Conservation (phyloP, 2,797 vertebrate species). For the Peromyscus nudipes region DNA sequence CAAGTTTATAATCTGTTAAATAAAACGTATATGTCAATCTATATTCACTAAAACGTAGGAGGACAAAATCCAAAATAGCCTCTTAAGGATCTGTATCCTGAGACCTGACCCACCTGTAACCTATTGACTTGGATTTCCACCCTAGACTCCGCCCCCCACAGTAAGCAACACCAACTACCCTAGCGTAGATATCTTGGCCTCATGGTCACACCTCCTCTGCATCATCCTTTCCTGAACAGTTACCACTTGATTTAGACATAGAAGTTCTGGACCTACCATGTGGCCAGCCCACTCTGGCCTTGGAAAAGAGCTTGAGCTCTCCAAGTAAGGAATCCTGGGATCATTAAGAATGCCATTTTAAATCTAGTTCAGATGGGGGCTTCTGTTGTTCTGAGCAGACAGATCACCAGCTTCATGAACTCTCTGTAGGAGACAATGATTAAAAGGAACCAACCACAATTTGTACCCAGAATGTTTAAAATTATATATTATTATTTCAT, state of each 20-base stretch:
- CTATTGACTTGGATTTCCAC: neutral
- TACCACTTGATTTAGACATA: neutral
- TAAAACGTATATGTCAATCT: neutral
- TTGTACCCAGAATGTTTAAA: neutral
- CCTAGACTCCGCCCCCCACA: neutral
- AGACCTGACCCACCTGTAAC: neutral
- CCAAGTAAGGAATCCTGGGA: neutral
- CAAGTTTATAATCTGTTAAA: slow-evolving; percentile 9
- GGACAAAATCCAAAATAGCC: neutral
- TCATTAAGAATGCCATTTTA: neutral
- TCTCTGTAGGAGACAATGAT: neutral
- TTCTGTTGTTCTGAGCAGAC: neutral
- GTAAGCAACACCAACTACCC: neutral
- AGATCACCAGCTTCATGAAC: neutral
- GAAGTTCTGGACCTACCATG: neutral
- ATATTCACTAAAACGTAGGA: neutral
- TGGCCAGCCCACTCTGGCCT: neutral
- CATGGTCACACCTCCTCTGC: neutral
- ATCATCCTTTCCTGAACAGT: neutral
- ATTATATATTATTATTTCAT: neutral
- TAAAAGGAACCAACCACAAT: neutral
- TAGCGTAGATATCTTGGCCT: neutral
- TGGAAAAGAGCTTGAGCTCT: neutral
- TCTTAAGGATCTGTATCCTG: neutral
- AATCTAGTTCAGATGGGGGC: no score